These are phyloP conservation scores for Dipodomys merriami DNA, from an alignment of 2,113 vertebrate genomes.

Conservation along the genomic window DNA sequence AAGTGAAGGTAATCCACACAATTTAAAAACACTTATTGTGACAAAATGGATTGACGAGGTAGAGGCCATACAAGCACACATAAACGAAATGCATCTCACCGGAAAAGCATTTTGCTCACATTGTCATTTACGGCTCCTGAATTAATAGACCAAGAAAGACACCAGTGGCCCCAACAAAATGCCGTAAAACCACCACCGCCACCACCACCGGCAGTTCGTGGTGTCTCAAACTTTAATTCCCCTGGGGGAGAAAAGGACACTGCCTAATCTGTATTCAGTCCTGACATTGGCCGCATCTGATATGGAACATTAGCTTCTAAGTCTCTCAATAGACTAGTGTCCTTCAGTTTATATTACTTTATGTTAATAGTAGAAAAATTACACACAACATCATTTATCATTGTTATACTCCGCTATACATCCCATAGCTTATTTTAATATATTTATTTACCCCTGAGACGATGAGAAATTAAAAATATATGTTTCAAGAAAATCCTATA, in stretches of 20 bases:
- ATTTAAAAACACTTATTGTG: conserved; percentile 85
- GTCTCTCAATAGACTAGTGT: conserved; percentile 99
- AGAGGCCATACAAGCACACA: conserved; percentile 78
- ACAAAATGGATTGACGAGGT: conserved; percentile 83
- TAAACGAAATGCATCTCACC: conserved; percentile 89
- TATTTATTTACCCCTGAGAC: conserved; percentile 97
- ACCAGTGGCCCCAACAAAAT: conserved; percentile 94
- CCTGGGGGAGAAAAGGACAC: conserved; percentile 98
- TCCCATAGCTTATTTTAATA: conserved; percentile 90
- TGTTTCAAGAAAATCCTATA: conserved; percentile 80
- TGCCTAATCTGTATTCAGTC: conserved; percentile 99
- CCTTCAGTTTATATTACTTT: conserved; percentile 99
- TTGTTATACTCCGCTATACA: conserved; percentile 94
- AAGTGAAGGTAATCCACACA: conserved; percentile 80
- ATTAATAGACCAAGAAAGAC: conserved; percentile 97
- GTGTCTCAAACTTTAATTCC: conserved; percentile 97
- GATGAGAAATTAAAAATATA: conserved; percentile 89
- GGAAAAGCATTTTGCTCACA: conserved; percentile 89
- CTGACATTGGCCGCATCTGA: conserved; percentile 99
- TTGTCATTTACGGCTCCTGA: conserved; percentile 90
- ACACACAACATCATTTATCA: conserved; percentile 99
- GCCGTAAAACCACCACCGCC: conserved; percentile 90
- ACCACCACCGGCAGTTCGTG: conserved; percentile 90
- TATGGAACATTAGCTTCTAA: conserved; percentile 99
- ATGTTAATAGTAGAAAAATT: conserved; percentile 99